phyloP scores from a whole-genome alignment of 2,888 invertebrate genomes.

The Anaspis maculata region DNA sequence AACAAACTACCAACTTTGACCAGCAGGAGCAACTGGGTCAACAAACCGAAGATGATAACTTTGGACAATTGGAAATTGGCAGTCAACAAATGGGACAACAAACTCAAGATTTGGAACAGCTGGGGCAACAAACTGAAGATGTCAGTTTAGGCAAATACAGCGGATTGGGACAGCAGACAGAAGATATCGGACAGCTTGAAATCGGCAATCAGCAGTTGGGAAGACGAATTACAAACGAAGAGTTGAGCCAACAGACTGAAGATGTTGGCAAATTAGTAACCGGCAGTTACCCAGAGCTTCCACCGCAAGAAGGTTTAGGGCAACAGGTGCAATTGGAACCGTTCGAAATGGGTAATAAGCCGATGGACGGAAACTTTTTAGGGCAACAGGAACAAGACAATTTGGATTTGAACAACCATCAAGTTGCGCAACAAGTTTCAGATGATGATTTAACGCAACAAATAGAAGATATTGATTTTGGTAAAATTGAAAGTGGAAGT shows the following conservation, averaged over 20 bases:
- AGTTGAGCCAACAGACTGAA: constrained; percentile 6
- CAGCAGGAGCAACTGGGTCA: background rate
- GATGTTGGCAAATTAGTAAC: too few relatives aligned
- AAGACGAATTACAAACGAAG: constrained; percentile 2
- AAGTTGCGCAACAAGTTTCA: constrained; percentile 1
- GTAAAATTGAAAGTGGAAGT: too few relatives aligned
- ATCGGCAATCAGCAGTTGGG: too few relatives aligned
- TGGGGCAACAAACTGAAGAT: constrained; percentile 6
- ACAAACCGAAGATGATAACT: constrained; percentile 1
- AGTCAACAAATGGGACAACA: constrained; percentile 5
- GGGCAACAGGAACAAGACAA: too few relatives aligned
- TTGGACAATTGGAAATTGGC: background rate
- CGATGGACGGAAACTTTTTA: too few relatives aligned
- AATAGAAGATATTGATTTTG: constrained; percentile 1
- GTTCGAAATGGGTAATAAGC: too few relatives aligned
- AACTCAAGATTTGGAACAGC: constrained; percentile 1
- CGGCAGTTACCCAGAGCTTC: too few relatives aligned
- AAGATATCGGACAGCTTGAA: constrained; percentile 1
- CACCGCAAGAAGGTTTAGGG: too few relatives aligned
- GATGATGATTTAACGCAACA: constrained; percentile 6
- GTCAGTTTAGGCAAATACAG: background rate
- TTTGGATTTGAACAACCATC: too few relatives aligned
- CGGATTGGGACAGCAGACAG: background rate
- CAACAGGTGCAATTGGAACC: too few relatives aligned
- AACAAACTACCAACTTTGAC: background rate